These are phyloP conservation scores for Bombus polaris DNA, from an alignment of 1,140 invertebrate genomes.

Conservation along the genomic window DNA sequence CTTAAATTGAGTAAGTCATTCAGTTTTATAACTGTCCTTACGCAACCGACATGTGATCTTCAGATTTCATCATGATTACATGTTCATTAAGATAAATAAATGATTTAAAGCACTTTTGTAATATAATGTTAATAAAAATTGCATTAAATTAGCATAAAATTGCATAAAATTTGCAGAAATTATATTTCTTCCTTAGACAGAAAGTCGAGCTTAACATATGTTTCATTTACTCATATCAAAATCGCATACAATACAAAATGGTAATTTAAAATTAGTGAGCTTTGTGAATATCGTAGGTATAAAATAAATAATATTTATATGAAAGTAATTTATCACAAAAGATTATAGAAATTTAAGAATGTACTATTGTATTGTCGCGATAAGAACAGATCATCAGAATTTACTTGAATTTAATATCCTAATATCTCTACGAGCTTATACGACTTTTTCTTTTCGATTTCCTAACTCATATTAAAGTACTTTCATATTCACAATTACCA, in stretches of 20 bases:
- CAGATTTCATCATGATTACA: not conserved
- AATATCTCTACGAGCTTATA: not conserved
- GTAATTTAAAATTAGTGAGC: no score
- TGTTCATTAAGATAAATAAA: not conserved
- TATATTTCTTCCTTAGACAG: no score
- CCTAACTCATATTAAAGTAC: not conserved
- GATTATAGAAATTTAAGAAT: not conserved
- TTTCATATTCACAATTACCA: not conserved
- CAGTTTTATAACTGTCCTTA: not conserved
- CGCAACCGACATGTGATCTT: not conserved
- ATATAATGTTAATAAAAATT: not conserved
- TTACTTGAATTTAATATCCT: no score
- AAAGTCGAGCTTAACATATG: no score
- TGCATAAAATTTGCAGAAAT: no score
- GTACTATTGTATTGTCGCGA: not conserved
- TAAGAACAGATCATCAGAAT: no score
- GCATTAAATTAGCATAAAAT: no score
- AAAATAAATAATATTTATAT: not conserved
- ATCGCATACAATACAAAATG: no score
- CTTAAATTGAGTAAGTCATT: not conserved
- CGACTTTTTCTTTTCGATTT: not conserved
- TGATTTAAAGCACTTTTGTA: not conserved
- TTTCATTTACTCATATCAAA: no score
- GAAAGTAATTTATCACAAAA: not conserved
- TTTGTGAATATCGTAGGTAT: not conserved